A percentile compares a stretch with the other conserved stretches of the same genome.
phyloP scores from a whole-genome alignment of 2,888 invertebrate species.

The Lumbricus terrestris region DNA sequence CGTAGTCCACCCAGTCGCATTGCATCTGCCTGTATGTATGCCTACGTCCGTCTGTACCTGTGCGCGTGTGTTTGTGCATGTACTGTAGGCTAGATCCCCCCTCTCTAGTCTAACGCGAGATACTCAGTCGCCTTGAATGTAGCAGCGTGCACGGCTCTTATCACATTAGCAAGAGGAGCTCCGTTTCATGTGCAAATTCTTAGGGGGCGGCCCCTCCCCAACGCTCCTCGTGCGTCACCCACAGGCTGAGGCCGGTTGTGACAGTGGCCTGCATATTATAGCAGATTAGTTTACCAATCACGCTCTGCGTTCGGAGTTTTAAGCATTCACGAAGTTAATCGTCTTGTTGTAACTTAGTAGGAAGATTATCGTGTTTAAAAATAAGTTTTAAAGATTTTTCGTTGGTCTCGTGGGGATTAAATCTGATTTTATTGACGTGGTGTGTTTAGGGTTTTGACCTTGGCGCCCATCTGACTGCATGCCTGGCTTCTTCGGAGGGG shows the following conservation, averaged over 20 bases:
- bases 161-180: background rate
- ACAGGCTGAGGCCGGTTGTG: background rate
- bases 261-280: too few relatives aligned
- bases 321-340: background rate
- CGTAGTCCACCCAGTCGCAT: background rate
- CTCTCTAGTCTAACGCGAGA: background rate
- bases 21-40: background rate
- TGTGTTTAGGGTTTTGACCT: background rate
- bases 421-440: background rate
- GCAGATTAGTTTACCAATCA: background rate
- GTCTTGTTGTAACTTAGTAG: background rate
- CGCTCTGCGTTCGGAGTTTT: background rate
- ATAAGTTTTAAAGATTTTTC: background rate
- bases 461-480: background rate
- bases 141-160: background rate
- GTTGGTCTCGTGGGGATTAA: background rate
- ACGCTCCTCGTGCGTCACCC: background rate
- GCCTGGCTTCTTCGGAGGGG: background rate
- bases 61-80: background rate
- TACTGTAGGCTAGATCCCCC: too few relatives aligned
- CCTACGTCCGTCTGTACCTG: background rate
- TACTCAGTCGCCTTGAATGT: too few relatives aligned
- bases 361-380: background rate
- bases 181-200: background rate
- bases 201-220: background rate